A percentile compares a stretch with the other conserved stretches of the same genome.
phyloP scores from a whole-genome alignment of 2,888 invertebrate genomes.

The Cremastobaeus sp. region DNA sequence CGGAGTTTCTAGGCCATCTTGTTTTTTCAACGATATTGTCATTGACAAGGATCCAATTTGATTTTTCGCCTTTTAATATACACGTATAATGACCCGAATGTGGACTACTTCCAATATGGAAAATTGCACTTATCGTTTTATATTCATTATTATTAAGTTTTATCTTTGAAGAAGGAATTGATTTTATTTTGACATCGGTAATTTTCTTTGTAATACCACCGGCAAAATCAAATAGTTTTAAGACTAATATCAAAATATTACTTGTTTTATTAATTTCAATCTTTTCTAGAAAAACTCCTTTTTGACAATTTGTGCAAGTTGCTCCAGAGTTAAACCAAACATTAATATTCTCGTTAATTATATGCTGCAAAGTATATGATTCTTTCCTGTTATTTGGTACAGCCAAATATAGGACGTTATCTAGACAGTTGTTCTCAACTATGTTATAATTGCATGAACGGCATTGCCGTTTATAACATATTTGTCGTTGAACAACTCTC shows the following conservation, averaged over 20 bases:
- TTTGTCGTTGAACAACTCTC: slow-evolving; percentile 4
- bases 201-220: slow-evolving; percentile 4
- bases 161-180: slow-evolving; percentile 12
- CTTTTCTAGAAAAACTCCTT: slow-evolving; percentile 6
- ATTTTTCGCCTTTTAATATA: too few relatives aligned
- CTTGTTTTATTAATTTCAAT: slow-evolving; percentile 11
- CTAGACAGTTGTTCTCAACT: slow-evolving; percentile 13
- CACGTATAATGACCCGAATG: too few relatives aligned
- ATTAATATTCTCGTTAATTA: slow-evolving; percentile 14
- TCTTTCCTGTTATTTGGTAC: slow-evolving; percentile 9
- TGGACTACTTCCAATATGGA: too few relatives aligned
- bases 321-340: slow-evolving; percentile 2
- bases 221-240: slow-evolving; percentile 23
- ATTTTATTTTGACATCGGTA: slow-evolving; percentile 12
- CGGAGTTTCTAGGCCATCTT: too few relatives aligned
- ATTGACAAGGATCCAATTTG: too few relatives aligned
- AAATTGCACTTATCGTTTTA: too few relatives aligned
- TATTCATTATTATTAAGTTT: too few relatives aligned
- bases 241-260: slow-evolving; percentile 20
- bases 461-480: slow-evolving; percentile 15
- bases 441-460: slow-evolving; percentile 18
- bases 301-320: slow-evolving; percentile 17
- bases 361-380: slow-evolving; percentile 20
- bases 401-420: slow-evolving; percentile 11
- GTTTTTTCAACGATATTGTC: too few relatives aligned